phyloP scores from a whole-genome alignment of 1,140 invertebrate species.

The Ridgeia piscesae region DNA sequence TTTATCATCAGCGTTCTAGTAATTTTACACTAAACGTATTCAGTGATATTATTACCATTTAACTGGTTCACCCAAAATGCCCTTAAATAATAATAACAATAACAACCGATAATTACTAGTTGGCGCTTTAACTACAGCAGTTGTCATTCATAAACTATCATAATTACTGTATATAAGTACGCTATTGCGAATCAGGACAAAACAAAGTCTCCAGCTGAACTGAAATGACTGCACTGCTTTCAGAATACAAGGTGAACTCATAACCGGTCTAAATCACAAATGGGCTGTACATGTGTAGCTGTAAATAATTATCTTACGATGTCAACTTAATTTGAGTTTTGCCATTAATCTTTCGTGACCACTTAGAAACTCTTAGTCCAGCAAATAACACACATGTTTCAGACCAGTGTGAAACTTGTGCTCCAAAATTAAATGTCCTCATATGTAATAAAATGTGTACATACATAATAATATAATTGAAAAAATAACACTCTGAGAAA shows the following conservation, averaged over 20 bases:
- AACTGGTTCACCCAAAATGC: not conserved
- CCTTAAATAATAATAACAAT: no score
- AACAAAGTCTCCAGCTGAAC: not conserved
- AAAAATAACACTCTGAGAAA: no score
- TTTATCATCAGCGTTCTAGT: no score
- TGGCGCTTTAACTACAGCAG: not conserved
- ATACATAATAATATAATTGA: not conserved
- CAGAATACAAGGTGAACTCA: not conserved
- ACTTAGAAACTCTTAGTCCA: not conserved
- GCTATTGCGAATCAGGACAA: not conserved
- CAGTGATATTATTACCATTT: not conserved
- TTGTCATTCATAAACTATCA: not conserved
- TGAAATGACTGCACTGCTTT: not conserved
- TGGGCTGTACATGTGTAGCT: no score
- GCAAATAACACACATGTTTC: no score
- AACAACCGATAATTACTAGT: not conserved
- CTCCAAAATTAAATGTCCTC: not conserved
- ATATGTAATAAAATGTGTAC: no score
- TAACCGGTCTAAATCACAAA: not conserved
- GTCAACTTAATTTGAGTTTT: not conserved
- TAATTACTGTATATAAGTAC: no score
- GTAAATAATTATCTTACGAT: not conserved
- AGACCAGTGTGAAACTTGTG: not conserved
- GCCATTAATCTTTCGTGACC: not conserved
- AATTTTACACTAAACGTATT: not conserved